Conservation (phyloP, 2,797 vertebrate species). For the Trachops cirrhosus region DNA sequence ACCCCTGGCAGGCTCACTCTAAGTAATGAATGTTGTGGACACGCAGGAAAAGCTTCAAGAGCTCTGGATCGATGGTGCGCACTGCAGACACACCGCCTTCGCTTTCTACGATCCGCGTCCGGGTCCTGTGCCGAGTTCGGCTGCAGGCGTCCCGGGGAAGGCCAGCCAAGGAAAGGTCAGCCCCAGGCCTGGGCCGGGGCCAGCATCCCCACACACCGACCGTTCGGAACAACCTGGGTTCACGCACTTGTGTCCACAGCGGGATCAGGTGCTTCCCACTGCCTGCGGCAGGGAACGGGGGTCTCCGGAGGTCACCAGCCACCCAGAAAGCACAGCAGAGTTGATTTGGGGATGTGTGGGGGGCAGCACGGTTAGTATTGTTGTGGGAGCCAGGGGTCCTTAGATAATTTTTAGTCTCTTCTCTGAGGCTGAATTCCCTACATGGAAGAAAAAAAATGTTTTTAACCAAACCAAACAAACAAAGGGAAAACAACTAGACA, state of each 20-base stretch:
- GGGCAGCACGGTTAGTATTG: no score
- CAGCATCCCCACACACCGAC: not conserved
- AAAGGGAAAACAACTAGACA: not conserved
- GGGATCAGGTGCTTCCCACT: not conserved
- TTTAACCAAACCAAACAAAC: not conserved
- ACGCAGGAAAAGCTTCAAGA: not conserved
- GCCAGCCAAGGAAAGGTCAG: not conserved
- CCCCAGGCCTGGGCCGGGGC: not conserved
- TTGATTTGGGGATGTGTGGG: accelerated
- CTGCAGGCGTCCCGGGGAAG: not conserved
- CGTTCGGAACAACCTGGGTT: not conserved
- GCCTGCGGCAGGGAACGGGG: not conserved
- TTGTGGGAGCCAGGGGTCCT: accelerated
- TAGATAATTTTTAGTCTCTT: not conserved
- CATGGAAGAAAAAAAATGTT: not conserved
- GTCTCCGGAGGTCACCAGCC: not conserved
- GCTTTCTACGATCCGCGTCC: not conserved
- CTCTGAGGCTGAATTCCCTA: slow-evolving; percentile 10
- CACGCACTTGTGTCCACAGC: not conserved
- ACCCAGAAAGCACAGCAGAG: not conserved
- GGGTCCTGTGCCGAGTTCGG: not conserved
- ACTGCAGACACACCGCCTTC: not conserved
- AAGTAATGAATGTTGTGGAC: slow-evolving; percentile 57
- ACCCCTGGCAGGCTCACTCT: slow-evolving; percentile 33
- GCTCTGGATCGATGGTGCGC: not conserved